Evolutionary conservation across 1,140 invertebrate species (phyloP), one percentile per base, ranked within the genome.

Genomic region (Hyphantria cunea): DNA sequence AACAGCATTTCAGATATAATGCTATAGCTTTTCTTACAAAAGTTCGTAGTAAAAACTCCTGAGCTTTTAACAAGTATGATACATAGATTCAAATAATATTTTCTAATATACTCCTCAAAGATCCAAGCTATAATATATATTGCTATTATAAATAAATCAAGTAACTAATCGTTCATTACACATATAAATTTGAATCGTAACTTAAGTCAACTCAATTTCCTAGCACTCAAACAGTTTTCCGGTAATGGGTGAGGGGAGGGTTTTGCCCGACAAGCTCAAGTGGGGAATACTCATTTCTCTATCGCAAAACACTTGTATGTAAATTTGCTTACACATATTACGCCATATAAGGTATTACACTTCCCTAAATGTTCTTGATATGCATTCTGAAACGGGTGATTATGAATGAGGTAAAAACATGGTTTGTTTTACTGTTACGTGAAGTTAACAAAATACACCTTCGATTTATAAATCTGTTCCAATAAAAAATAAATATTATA

Each of bases 141-240:
- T n/a, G n/a, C n/a, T 25, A 45, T n/a, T 56, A 41, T 25, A 39
- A 51, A 33, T 56, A 13, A 61, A 56, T n/a, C n/a, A n/a, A n/a
- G n/a, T 44, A 50, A 14, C 32, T 61, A 64, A 54, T 39, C 48
- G 56, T 61, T 61, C 52, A 58, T 65, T 70, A 66, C 37, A 50
- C 34, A 41, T 37, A 33, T 59, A 25, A 3, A 25, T 25, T 25
- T 25, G 17, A 3, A 53, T 44, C 56, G 64, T 75, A 76, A 74
- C 63, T 80, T 54, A 60, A 64, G 49, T 55, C 62, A 68, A 72
- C 68, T 72, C 64, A 76, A 80, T 78, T 76, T 80, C 78, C 71
- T 68, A 53, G 60, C 56, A 71, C 71, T 78, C 45, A 70, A 74
- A 67, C 55, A 62, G 62, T 76, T 80, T 72, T 65, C 70, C 51